Evolutionary conservation across 2,888 invertebrate species (phyloP), one percentile per base, ranked within the genome.

Genomic region (Netelia melanura): DNA sequence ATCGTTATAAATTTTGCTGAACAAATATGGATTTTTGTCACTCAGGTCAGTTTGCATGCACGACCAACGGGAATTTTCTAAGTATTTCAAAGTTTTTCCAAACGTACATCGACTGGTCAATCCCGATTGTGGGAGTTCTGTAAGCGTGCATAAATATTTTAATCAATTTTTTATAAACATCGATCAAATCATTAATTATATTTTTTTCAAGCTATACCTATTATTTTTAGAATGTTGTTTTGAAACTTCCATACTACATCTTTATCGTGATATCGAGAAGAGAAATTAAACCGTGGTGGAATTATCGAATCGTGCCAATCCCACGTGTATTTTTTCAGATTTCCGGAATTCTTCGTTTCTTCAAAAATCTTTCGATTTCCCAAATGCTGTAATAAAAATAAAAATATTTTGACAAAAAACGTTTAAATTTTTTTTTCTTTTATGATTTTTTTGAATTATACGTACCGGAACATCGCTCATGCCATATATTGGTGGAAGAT

Each of bases 401-500:
- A 67, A 43, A 75, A 44, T 14, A 1, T 43, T 43, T n/a, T 30
- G 38, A 48, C 38, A 17, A 21, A 17, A 6, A 17, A 62, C 25
- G 23, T 0, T n/a, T 1, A 58, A 25, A 74, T 43, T 38, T 61
- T 38, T 9, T 48, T 64, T 62, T 56, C 54, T 54, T n/a, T 67
- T 54, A 54, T 44, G 44, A 56, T 62, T 38, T 52, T 14, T 81
- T 67, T 52, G 1, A 56, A 75, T 25, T 43, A 11, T 38, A 84
- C 85, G 68, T 78, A 90, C 89, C 78, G 90, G 84, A 81, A 88
- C 81, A 38, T 90, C 89, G 38, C 86, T 89, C 3, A 88, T 89
- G 65, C 87, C 92, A 67, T 93, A 93, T 17, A 89, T 87, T 17
- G 93, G 92, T 67, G 95, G 95, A 79, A 95, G 92, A 93, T 96